A percentile compares a stretch with the other conserved stretches of the same genome.
These are phyloP conservation scores for Lordiphosa stackelbergi DNA, from an alignment of 1,140 invertebrate species.

Conservation along the genomic window DNA sequence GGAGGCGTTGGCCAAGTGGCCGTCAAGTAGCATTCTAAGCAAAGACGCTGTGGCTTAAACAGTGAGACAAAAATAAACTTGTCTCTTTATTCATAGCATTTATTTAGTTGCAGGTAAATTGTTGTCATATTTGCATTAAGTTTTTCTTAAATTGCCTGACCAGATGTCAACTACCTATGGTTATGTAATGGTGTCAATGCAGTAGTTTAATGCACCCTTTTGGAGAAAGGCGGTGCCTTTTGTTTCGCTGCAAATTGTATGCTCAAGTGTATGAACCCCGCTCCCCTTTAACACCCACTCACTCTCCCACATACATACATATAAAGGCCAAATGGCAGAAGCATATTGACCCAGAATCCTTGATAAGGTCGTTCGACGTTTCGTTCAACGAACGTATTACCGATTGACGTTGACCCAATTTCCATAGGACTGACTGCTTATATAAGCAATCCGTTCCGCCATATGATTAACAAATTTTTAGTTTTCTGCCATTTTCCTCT, in stretches of 20 bases:
- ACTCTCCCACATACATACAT: constrained; percentile 2
- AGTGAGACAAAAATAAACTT: constrained; percentile 2
- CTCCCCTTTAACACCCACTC: constrained; percentile 6
- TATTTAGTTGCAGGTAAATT: not conserved
- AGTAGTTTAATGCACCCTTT: constrained; percentile 39
- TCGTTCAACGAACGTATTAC: constrained; percentile 13
- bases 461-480: constrained; percentile 36
- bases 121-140: not conserved
- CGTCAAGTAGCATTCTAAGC: constrained; percentile 15
- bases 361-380: constrained; percentile 59
- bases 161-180: constrained; percentile 17
- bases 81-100: not conserved
- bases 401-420: constrained; percentile 56
- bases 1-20: constrained; percentile 79
- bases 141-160: constrained; percentile 22
- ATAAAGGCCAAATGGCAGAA: constrained; percentile 50
- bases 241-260: constrained; percentile 32
- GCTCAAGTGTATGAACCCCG: constrained; percentile 26
- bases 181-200: constrained; percentile 41
- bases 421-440: constrained; percentile 22
- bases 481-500: not conserved
- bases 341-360: constrained; percentile 73
- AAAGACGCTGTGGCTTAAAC: not conserved
- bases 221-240: constrained; percentile 21
- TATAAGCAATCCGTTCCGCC: constrained; percentile 25